Base-by-base conservation (phyloP, 64 coral and sea anemone species). In the Montipora efflorescens region DNA sequence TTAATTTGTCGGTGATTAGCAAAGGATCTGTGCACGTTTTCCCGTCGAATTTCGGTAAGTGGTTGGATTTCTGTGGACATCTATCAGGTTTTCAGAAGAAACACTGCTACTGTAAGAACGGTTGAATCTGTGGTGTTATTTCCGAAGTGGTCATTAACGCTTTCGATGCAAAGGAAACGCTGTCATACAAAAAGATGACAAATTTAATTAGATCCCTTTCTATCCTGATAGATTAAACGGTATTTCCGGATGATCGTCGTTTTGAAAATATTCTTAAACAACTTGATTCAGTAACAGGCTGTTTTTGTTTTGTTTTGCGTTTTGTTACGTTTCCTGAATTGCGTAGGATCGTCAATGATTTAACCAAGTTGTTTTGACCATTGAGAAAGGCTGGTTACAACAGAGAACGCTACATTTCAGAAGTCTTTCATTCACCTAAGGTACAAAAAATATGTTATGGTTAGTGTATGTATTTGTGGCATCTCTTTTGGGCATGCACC, bases 191-290 rank as follows among this genome's bases (percentile, higher is more conserved):
- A 71, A 50, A 21, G 64, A 70, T 45, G 46, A 70, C 46, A 7
- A 49, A 70, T 72, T 86, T 72, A 72, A 86, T 86, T 86, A 7
- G 59, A 86, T 86, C 46, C 62, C 18, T 86, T 86, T 86, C 67
- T 28, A 49, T 62, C 82, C 43, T 52, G 62, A 4, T 71, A 49
- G 62, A 48, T 71, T 86, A 44, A 36, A 44, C 18, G 45, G 82
- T 19, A 86, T 86, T 86, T 86, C 82, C 82, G 82, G 45, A 48
- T 86, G 10, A 49, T 71, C 47, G n/a, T 16, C 12, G 62, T 67
- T n/a, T 7, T 20, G 82, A 71, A 86, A 86, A 47, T 78, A 47
- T 78, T 78, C 16, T 78, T 36, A 78, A 78, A 7, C 10, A 48
- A 78, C 44, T 71, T n/a, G 66, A 49, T 71, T 21, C 47, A 49